Base-by-base conservation (phyloP, 1,140 invertebrate species). In the Listronotus oregonensis region DNA sequence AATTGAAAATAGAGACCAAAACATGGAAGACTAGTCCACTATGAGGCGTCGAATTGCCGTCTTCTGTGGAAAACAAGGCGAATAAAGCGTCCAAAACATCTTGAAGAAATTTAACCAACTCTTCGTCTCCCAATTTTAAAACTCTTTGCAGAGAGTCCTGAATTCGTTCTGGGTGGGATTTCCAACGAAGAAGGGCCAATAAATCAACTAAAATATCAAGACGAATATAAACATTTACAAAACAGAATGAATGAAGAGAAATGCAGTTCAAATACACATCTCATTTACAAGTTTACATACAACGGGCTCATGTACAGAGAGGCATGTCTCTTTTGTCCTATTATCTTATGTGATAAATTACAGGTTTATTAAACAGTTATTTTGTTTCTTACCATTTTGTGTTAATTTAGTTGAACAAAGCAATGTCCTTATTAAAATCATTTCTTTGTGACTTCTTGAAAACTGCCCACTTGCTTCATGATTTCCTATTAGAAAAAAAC, bases 71-170 rank as follows among this genome's bases (percentile, higher is more conserved):
- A 77, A 97, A 96, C 83, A 98, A 90, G 12, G 93, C 90, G 76
- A 98, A 98, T 0, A 99, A 78, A 0, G 95, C 93, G 77, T 98
- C 97, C 1, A 98, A 80, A 15, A 98, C 93, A 77, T 98, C 96
- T 78, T 97, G 93, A 2, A 98, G 82, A 80, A 98, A 98, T 80
- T 97, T 97, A 0, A 98, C 93, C n/a, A 96, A 82, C 79, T 98
- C 96, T 77, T 96, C 94, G 71, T 93, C 89, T 0, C 85, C 85
- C 0, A 97, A 77, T 1, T 88, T 84, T 51, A 94, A 78, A 4
- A 97, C 89, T 60, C 91, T 84, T 0, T 90, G 85, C 7, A 97
- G 78, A 0, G 94, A 94, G 50, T 94, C 91, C 62, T 91, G 86
- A 50, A 97, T 93, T 67, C 87, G 86, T 68, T 95, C 91, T 0